Base-by-base conservation (phyloP, 2,113 vertebrate genomes). In the Seriola quinqueradiata region DNA sequence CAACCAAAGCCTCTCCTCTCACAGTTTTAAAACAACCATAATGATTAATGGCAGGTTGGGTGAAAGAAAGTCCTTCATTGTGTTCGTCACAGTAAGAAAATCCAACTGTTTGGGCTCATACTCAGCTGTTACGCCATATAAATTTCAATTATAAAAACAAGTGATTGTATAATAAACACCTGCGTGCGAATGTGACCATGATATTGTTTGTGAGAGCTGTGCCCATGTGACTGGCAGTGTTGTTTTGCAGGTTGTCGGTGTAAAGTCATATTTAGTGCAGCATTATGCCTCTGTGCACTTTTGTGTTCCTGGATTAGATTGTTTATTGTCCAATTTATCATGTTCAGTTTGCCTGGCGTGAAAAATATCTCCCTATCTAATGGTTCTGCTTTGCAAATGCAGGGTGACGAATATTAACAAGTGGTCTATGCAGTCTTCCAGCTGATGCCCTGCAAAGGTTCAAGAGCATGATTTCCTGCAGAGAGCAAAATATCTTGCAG, bases 301-400 rank as follows among this genome's bases (percentile, higher is more conserved):
- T 90, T 87, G 82, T 84, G 83, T 89, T 90, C 88, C 85, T 88
- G 84, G 79, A 92, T 94, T 94, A 91, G 68, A 89, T 63, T 84
- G 86, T 94, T 95, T 94, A 94, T 94, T 93, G 93, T 95, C 80
- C 88, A 92, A 94, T 95, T 94, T 90, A 94, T 95, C 93, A 94
- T 85, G 86, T 88, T 90, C 75, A 67, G 82, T 90, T 92, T 90
- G 85, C 90, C 83, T 88, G 89, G 85, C 81, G 73, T 83, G 89
- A 90, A 70, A 91, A 90, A 93, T 88, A 89, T 93, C 86, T 87
- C 52, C 58, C 74, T 5, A 90, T 91, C 87, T 84, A 89, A 92
- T 86, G 75, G 60, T 80, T 84, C 68, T 79, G 81, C 90, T 85
- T 90, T 86, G 83, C 77, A 91, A 92, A 90, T 91, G 79, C 86